These are phyloP conservation scores for Myoxocephalus aenaeus DNA, from an alignment of 2,797 vertebrate genomes.

Conservation along the genomic window DNA sequence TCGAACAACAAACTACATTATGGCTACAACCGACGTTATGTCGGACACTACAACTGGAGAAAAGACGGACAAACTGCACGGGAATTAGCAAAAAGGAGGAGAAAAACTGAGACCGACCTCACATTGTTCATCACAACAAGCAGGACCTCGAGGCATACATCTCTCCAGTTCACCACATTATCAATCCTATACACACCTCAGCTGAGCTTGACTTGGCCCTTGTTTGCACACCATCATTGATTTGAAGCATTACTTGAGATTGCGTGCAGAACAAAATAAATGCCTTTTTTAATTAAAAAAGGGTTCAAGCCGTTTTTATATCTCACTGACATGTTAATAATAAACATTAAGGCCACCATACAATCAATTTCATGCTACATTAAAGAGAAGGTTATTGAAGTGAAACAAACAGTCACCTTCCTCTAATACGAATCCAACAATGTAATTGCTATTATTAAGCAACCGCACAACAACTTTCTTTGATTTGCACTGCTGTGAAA, in stretches of 20 bases:
- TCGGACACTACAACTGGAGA: too few species aligned
- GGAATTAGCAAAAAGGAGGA: too few species aligned
- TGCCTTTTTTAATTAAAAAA: conserved; percentile 15
- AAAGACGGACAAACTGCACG: too few species aligned
- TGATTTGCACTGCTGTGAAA: background rate
- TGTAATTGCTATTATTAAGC: conserved; percentile 21
- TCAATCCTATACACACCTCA: too few species aligned
- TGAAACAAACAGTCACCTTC: conserved; percentile 19
- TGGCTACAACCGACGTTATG: too few species aligned
- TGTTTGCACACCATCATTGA: conserved; percentile 18
- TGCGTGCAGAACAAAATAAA: conserved; percentile 25
- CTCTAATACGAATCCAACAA: conserved; percentile 26
- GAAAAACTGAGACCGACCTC: too few species aligned
- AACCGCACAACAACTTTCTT: background rate
- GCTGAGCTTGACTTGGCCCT: background rate
- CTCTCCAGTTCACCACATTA: too few species aligned
- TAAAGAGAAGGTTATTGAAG: conserved; percentile 28
- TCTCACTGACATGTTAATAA: conserved; percentile 36
- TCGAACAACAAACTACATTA: too few species aligned
- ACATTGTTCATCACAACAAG: too few species aligned
- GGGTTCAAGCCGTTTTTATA: conserved; percentile 7
- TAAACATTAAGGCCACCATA: conserved; percentile 28
- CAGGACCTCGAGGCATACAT: too few species aligned
- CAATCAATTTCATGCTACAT: conserved; percentile 49
- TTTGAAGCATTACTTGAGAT: conserved; percentile 20